phyloP scores from a whole-genome alignment of 2,888 invertebrate species.

The Dryadula phaetusa region DNA sequence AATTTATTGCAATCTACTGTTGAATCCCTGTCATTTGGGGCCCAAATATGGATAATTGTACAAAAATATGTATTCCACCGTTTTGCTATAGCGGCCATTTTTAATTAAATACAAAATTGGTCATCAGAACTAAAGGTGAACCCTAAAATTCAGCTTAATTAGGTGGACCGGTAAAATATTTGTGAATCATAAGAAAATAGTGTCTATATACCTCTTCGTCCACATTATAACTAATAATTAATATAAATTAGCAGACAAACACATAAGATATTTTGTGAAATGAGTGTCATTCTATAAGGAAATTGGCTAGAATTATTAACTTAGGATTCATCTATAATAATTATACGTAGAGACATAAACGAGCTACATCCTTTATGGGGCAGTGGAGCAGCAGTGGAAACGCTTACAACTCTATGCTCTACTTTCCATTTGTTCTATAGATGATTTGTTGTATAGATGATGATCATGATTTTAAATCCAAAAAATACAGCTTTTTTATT shows the following conservation, averaged over 20 bases:
- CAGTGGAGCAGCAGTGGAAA: conserved; percentile 13
- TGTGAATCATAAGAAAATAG: too few species aligned
- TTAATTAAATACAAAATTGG: too few species aligned
- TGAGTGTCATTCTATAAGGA: neutral
- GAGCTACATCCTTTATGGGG: conserved; percentile 9
- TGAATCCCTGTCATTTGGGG: too few species aligned
- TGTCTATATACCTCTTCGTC: neutral
- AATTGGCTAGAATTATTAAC: neutral
- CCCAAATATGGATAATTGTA: too few species aligned
- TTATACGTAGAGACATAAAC: conserved; percentile 2
- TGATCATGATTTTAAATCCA: too few species aligned
- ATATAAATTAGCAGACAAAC: neutral
- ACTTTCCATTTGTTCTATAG: conserved; percentile 10
- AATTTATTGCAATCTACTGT: too few species aligned
- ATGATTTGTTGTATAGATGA: neutral
- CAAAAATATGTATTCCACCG: too few species aligned
- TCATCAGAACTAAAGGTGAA: too few species aligned
- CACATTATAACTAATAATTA: neutral
- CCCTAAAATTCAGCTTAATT: too few species aligned
- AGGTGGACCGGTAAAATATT: too few species aligned
- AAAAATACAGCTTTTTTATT: too few species aligned
- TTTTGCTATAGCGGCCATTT: too few species aligned
- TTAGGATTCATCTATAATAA: conserved; percentile 9
- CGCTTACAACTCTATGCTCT: conserved; percentile 9
- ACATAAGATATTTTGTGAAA: neutral